phyloP scores from a whole-genome alignment of 2,797 vertebrate species.

The Premnoplex brunnescens region DNA sequence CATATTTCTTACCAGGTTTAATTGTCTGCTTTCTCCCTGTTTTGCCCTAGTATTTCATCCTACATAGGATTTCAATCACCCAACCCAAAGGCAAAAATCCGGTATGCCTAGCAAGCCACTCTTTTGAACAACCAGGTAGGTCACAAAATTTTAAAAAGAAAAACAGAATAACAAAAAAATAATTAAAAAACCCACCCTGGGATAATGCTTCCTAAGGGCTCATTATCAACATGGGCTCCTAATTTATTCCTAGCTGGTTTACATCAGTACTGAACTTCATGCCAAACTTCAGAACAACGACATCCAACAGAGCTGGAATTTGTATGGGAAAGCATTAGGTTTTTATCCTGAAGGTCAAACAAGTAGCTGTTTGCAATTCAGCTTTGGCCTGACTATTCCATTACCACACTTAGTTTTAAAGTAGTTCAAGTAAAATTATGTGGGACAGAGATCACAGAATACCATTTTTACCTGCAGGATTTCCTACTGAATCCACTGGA shows the following conservation, averaged over 20 bases:
- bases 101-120: background rate
- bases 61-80: background rate
- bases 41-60: background rate
- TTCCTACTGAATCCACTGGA: background rate
- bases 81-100: background rate
- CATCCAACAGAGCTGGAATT: constrained; percentile 44
- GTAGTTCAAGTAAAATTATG: background rate
- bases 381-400: constrained; percentile 1
- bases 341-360: constrained; percentile 50
- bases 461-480: background rate
- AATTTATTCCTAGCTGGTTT: constrained; percentile 26
- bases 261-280: constrained; percentile 12
- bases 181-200: background rate
- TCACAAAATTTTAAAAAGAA: background rate
- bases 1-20: background rate
- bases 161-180: background rate
- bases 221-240: background rate
- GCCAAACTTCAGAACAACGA: constrained; percentile 12
- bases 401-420: constrained; percentile 14
- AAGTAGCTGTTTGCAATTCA: constrained; percentile 60
- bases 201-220: background rate
- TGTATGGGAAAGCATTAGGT: background rate
- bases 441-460: background rate
- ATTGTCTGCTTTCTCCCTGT: background rate
- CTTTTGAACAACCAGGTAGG: background rate